Base-by-base conservation (phyloP, 2,888 invertebrate species). In the Sussaba pulchella region DNA sequence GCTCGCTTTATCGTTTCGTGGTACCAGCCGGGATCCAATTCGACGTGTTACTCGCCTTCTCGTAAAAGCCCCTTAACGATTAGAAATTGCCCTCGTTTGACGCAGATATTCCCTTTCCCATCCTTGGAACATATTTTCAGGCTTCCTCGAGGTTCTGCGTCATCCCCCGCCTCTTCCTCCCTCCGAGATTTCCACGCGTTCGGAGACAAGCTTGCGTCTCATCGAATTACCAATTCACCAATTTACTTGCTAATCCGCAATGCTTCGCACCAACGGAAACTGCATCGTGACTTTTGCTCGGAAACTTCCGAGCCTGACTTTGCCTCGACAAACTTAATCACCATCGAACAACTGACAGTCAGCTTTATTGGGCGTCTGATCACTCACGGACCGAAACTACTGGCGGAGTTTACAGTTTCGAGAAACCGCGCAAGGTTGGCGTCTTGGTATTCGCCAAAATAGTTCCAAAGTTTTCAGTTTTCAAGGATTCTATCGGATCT, bases 211-310 rank as follows among this genome's bases (percentile, higher is more conserved):
- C 79, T 66, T 59, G 70, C 78, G 63, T 64, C 73, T 41, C 31
- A 50, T 17, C 54, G 71, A 81, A 81, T 81, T 75, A 80, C 67
- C 71, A 78, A 5, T 74, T 77, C 57, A 73, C 63, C 84, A 81
- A 85, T 84, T 67, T 82, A 84, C 81, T 83, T 83, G 84, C 79
- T 84, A 84, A 85, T 81, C 70, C 50, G 63, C 59, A 24, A 71
- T 75, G 43, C 50, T 31, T 14, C 21, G 10, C 12, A 31, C 26
- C 12, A 12, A 52, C 47, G 14, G 24, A 54, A 19, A 4, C 0
- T 52, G 12, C 3, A n/a, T 24, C 26, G 21, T 10, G 36, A 67
- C 50, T 70, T 39, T 41, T 59, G 21, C 57, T 75, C 64, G 41
- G 17, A 19, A 73, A 78, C 19, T 45, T 69, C 14, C 36, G 12